A percentile compares a stretch with the other conserved stretches of the same genome.
Conservation (phyloP, 2,113 vertebrate genomes). For the Oncorhynchus kisutch region DNA sequence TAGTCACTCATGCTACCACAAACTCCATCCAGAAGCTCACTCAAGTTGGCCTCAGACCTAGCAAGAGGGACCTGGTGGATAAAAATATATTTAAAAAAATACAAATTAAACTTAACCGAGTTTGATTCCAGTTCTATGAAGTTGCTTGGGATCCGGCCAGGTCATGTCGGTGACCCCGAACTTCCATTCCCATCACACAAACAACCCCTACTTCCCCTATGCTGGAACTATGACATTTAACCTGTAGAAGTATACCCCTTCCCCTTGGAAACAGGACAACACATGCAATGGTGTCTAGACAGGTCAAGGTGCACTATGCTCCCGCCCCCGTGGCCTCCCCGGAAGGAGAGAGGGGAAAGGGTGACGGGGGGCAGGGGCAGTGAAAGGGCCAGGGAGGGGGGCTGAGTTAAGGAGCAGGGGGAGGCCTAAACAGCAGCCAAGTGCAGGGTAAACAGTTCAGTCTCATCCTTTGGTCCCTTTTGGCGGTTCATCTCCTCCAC, state of each 20-base stretch:
- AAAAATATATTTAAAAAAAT: background rate
- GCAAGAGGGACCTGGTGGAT: slow-evolving; percentile 70
- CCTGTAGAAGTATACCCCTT: slow-evolving; percentile 57
- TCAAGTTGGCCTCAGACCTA: slow-evolving; percentile 78
- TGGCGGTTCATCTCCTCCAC: slow-evolving; percentile 75
- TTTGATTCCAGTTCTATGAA: slow-evolving; percentile 67
- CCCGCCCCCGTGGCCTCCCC: slow-evolving; percentile 75
- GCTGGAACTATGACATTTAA: slow-evolving; percentile 76
- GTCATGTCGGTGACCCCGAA: slow-evolving; percentile 72
- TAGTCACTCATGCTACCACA: slow-evolving; percentile 81
- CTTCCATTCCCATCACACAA: slow-evolving; percentile 62
- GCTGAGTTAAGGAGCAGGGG: slow-evolving; percentile 23
- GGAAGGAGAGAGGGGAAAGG: slow-evolving; percentile 67
- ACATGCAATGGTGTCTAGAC: slow-evolving; percentile 82
- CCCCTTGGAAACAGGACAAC: slow-evolving; percentile 79
- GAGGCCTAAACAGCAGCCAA: slow-evolving; percentile 87
- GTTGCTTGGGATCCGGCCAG: slow-evolving; percentile 65
- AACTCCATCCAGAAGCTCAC: slow-evolving; percentile 76
- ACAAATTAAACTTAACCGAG: too few relatives aligned
- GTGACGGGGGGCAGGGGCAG: background rate
- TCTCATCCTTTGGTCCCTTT: slow-evolving; percentile 73
- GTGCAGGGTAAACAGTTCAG: slow-evolving; percentile 86
- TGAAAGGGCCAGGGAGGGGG: slow-evolving; percentile 41
- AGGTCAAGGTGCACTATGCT: slow-evolving; percentile 87
- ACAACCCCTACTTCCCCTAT: slow-evolving; percentile 60